These are phyloP conservation scores for Microtus californicus DNA, from an alignment of 2,797 vertebrate genomes.

Conservation along the genomic window DNA sequence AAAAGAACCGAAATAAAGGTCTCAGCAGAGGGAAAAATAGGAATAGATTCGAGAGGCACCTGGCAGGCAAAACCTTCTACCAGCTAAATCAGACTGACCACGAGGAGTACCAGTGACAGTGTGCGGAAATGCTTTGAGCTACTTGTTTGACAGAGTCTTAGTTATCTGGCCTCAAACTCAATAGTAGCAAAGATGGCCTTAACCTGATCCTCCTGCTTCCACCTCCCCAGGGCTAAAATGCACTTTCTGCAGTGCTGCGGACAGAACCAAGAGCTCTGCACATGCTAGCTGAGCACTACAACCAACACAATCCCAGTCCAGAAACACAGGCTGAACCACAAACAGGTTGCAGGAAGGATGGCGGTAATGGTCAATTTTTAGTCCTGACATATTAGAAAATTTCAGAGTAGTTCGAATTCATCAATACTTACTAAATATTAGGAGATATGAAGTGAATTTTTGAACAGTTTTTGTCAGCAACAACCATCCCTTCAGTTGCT, in stretches of 20 bases:
- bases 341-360: not conserved
- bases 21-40: not conserved
- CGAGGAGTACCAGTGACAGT: not conserved
- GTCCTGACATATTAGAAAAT: not conserved
- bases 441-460: slow-evolving; percentile 99
- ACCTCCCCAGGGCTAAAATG: not conserved
- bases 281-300: too few species aligned
- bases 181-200: not conserved
- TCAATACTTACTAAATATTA: slow-evolving; percentile 96
- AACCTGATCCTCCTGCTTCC: not conserved
- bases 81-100: not conserved
- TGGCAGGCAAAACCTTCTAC: not conserved
- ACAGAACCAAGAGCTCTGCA: too few species aligned
- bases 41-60: not conserved
- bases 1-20: not conserved
- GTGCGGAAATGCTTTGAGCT: not conserved
- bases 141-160: not conserved
- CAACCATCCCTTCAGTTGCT: slow-evolving; percentile 97
- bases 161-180: not conserved
- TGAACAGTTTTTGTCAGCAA: slow-evolving; percentile 99
- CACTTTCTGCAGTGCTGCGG: not conserved
- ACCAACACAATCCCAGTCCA: not conserved
- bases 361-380: not conserved
- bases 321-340: slow-evolving; percentile 7
- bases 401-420: not conserved